Percentiles rank a stretch among this genome's conserved stretches.
Conservation (phyloP, 2,113 vertebrate species). For the Leptodactylus fuscus region DNA sequence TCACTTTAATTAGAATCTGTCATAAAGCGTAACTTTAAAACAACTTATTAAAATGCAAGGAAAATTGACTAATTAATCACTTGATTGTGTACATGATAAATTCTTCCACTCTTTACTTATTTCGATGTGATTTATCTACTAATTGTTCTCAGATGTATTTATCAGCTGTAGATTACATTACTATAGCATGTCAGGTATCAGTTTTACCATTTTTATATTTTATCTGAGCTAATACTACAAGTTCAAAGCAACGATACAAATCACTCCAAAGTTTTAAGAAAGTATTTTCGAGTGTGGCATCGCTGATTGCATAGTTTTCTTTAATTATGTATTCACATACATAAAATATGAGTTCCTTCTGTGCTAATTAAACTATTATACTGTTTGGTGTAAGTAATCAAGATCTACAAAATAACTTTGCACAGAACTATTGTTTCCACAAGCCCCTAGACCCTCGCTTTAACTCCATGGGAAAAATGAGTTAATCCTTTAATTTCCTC, state of each 20-base stretch:
- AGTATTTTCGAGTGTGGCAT: background rate
- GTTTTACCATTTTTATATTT: too few relatives aligned
- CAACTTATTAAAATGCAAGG: background rate
- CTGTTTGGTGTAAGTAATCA: conserved; percentile 2
- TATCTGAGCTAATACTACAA: background rate
- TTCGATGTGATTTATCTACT: background rate
- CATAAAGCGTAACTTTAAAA: background rate
- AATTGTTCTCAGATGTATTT: background rate
- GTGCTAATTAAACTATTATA: conserved; percentile 10
- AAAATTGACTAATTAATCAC: background rate
- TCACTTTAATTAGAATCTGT: background rate
- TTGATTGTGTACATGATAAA: background rate
- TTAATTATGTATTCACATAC: background rate
- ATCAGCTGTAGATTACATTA: background rate
- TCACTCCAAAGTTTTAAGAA: background rate
- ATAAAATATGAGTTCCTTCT: background rate
- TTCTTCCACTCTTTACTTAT: background rate
- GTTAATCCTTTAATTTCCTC: conserved; percentile 49
- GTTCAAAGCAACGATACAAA: background rate
- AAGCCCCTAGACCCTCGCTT: background rate
- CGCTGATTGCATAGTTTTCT: background rate
- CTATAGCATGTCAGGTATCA: background rate
- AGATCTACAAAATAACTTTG: background rate
- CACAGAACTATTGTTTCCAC: background rate
- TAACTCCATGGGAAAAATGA: conserved; percentile 23